Evolutionary conservation across 2,113 vertebrate genomes (phyloP), one percentile per base, ranked within the genome.

Genomic region (Sinocyclocheilus grahami): DNA sequence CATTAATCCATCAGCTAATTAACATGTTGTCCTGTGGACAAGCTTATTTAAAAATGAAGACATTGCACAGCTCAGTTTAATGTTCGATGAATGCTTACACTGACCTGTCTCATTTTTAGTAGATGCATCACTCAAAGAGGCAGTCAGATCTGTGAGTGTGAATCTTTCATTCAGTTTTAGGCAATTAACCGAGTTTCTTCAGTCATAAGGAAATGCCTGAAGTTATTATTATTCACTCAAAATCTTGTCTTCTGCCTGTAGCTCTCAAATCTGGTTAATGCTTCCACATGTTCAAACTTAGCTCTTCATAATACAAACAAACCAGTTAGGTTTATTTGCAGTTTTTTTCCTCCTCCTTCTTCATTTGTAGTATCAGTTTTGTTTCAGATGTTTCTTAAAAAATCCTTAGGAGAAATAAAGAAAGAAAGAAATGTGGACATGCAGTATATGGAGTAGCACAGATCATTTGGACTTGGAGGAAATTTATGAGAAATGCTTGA

Each of bases 171-270:
- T 13, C 72, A 48, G 72, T 76, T 76, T 76, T 48, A 51, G 39
- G n/a, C 72, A 76, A 76, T 76, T 76, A 76, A 76, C 72, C 42
- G n/a, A 76, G 72, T 76, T 75, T 24, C 6, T 75, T 75, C 39
- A 75, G 39, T 75, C 72, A 42, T 24, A 24, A n/a, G 69, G 20
- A 42, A 30, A 39, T 60, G 77, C 77, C 77, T 60, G 20, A 60
- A 39, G 10, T 79, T 11, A 39, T 79, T 60, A 60, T 37, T 60
- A 60, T 37, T 79, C 53, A 60, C 72, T 37, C 30, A 60, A 60
- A 55, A 39, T 37, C 27, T 58, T 37, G 48, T 27, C 48, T 78
- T 78, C 8, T 5, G 53, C 77, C 51, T 37, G 9, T 11, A 13
- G 18, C 30, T 79, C 53, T 58, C 7, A 33, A 60, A 37, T 13